Evolutionary conservation across 2,888 invertebrate species (phyloP), one percentile per base, ranked within the genome.

Genomic region (Dicyrtoma fusca): DNA sequence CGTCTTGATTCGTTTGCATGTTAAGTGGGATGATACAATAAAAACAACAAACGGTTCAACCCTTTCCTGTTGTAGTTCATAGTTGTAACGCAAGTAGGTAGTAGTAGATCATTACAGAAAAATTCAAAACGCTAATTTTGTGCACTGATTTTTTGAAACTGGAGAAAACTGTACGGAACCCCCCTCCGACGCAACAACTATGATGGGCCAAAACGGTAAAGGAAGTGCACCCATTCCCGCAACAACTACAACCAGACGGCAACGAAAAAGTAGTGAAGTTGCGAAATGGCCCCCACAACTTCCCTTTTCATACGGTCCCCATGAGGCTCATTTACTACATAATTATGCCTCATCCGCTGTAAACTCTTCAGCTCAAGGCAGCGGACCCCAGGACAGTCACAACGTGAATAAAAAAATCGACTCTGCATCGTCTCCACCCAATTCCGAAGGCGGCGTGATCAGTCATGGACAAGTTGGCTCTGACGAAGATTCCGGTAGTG

Each of bases 401-500:
- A 8, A 34, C 34, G 8, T 34, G 34, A 51, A n/a, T 19, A 21
- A 51, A 19, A 13, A 51, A 11, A 51, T 1, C n/a, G 21, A 19
- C 8, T n/a, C 51, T 51, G 11, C 17, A 51, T 8, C n/a, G n/a
- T n/a, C n/a, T n/a, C n/a, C 21, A 14, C n/a, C 51, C 1, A 53
- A 53, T 53, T n/a, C 53, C 4, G 65, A 65, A 23, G 65, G 68
- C 4, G 69, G 69, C 3, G n/a, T 69, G 6, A 44, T 69, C 21
- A 55, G 57, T 21, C 53, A 55, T 10, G 69, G 69, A 1, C 34
- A 55, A 51, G 26, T 64, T 64, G 64, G 63, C 10, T 34, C 26
- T 49, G 65, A 65, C 21, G 51, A 25, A 26, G 25, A 17, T 14
- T 21, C 51, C 13, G 44, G 21, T 11, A 26, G 13, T 47, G 51